A percentile compares a stretch with the other conserved stretches of the same genome.
Evolutionary conservation across 2,888 invertebrate species (phyloP).

Genomic region (Lasius fuliginosus): DNA sequence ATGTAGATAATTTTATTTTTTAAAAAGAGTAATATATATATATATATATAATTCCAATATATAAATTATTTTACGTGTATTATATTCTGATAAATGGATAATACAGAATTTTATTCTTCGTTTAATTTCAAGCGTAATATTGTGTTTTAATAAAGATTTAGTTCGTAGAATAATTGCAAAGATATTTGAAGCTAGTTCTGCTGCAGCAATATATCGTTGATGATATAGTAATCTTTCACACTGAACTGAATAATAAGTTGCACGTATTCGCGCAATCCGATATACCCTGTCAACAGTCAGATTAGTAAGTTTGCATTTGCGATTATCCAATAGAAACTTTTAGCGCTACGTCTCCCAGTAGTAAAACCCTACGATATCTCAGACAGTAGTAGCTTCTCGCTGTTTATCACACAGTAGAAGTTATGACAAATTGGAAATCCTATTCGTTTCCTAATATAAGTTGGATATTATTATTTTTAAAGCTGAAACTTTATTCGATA

Average conservation of each 20-base stretch:
- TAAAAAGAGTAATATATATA: background rate
- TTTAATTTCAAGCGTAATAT: constrained; percentile 4
- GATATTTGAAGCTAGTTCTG: background rate
- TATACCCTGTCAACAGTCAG: background rate
- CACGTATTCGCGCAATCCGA: background rate
- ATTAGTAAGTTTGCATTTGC: constrained; percentile 7
- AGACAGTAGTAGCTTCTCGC: constrained; percentile 28
- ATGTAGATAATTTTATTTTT: background rate
- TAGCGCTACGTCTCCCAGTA: constrained; percentile 6
- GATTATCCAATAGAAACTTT: constrained; percentile 33
- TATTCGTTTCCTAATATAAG: background rate
- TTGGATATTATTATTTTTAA: background rate
- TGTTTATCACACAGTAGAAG: constrained; percentile 26
- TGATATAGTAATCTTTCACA: background rate
- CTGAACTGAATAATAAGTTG: constrained; percentile 7
- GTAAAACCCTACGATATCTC: constrained; percentile 15
- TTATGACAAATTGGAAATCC: background rate
- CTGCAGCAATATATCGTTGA: background rate
- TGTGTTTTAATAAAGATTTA: background rate
- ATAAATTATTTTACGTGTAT: background rate
- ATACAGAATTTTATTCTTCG: background rate
- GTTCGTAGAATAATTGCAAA: background rate
- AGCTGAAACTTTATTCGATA: background rate
- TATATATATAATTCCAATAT: background rate
- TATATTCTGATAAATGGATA: background rate